Evolutionary conservation across 2,113 vertebrate species (phyloP).

Genomic region (Cranoglanis bouderius): DNA sequence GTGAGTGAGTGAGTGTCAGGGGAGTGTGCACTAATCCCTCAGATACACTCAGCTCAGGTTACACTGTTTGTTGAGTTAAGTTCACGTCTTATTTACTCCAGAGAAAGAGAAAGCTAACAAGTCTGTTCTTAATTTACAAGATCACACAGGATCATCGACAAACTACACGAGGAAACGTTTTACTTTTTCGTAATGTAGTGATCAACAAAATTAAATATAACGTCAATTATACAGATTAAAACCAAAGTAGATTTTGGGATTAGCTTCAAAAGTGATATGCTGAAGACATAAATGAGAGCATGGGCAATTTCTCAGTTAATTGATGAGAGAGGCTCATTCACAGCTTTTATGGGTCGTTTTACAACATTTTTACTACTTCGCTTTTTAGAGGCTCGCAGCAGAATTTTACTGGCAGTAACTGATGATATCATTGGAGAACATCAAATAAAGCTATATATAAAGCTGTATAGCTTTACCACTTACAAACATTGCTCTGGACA

Average conservation of each 20-base stretch:
- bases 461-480: constrained; percentile 5
- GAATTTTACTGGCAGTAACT: constrained; percentile 23
- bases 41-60: constrained; percentile 21
- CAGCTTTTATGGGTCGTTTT: constrained; percentile 18
- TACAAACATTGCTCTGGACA: background rate
- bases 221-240: background rate
- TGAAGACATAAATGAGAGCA: background rate
- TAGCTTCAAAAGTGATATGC: background rate
- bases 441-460: constrained; percentile 23
- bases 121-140: background rate
- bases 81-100: background rate
- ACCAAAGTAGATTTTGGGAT: background rate
- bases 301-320: background rate
- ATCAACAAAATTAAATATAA: background rate
- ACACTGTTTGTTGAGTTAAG: constrained; percentile 6
- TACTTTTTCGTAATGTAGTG: background rate
- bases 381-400: constrained; percentile 13
- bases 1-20: background rate
- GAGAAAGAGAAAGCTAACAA: background rate
- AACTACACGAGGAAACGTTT: background rate
- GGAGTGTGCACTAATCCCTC: background rate
- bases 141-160: background rate
- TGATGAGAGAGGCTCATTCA: constrained; percentile 22
- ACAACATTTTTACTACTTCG: constrained; percentile 13
- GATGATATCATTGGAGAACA: constrained; percentile 28